A percentile compares a stretch with the other conserved stretches of the same genome.
phyloP scores from a whole-genome alignment of 2,888 invertebrate species.

The Eulithis prunata region DNA sequence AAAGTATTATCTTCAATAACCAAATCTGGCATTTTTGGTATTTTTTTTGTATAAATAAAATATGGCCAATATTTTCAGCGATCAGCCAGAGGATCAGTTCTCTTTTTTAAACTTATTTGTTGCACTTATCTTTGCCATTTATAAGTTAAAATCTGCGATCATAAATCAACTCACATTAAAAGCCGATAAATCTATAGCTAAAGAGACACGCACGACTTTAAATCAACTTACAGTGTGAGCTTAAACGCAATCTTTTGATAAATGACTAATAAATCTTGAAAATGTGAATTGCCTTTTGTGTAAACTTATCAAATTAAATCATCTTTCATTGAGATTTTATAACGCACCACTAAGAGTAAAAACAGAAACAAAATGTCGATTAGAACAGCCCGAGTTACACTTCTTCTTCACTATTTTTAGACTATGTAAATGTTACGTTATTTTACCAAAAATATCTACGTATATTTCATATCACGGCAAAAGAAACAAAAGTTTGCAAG shows the following conservation, averaged over 20 bases:
- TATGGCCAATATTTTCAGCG: too few relatives aligned
- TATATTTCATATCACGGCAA: conserved; percentile 23
- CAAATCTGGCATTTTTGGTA: too few relatives aligned
- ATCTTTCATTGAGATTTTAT: too few relatives aligned
- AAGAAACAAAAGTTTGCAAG: conserved; percentile 25
- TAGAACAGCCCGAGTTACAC: not conserved
- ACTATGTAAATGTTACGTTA: conserved; percentile 1
- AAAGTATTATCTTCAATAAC: too few relatives aligned
- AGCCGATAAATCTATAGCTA: not conserved
- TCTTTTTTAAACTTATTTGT: not conserved
- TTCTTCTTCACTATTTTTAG: not conserved
- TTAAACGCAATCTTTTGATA: not conserved
- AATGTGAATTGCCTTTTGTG: too few relatives aligned
- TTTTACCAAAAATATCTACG: conserved; percentile 6
- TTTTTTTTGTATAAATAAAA: too few relatives aligned
- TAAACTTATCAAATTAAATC: too few relatives aligned
- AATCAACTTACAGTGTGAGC: not conserved
- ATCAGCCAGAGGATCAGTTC: not conserved
- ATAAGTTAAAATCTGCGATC: not conserved
- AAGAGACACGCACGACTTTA: not conserved
- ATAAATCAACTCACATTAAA: not conserved
- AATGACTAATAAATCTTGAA: not conserved
- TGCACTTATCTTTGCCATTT: not conserved
- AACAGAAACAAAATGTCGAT: too few relatives aligned
- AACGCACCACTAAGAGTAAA: too few relatives aligned